Base-by-base conservation (phyloP, 2,113 vertebrate genomes). In the Oxyruncus cristatus region DNA sequence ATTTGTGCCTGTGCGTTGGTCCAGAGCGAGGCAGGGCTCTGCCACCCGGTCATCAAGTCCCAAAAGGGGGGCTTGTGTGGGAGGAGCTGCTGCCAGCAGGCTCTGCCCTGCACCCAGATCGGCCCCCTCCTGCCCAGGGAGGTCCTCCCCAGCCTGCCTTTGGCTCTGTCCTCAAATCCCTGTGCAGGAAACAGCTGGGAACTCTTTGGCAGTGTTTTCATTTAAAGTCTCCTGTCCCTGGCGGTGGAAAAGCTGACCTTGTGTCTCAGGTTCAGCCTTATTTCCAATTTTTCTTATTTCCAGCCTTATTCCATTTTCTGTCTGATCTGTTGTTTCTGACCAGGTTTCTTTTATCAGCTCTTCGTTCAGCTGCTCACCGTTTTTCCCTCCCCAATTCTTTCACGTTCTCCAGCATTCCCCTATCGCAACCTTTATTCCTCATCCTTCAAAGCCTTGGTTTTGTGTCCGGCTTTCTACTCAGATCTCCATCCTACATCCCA, bases 1-100 rank as follows among this genome's bases (percentile, higher is more conserved):
- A 33, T 65, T 83, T 92, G n/a, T 94, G 72, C 41, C 63, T 3
- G 16, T 27, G 75, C 0, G 0, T 39, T 46, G 61, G 59, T 72
- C 8, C 17, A 6, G 55, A 10, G 14, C 0, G 1, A 28, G n/a
- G 59, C 59, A n/a, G 70, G 62, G 53, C 33, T 3, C 23, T 10
- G 50, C 71, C 66, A 50, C 22, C 72, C 1, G 0, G 30, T 55
- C 0, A 3, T 37, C 35, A 22, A 21, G 41, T 62, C 28, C 49
- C 27, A 35, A 46, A 46, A 2, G 2, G 30, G 63, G 7, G 18
- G 33, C 37, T 42, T 30, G 24, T 23, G 66, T 35, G 3, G 59
- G 75, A 79, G 46, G n/a, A 70, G 42, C 50, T 84, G 77, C 61
- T 27, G 50, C 63, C 63, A 20, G 49, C 2, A 8, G 53, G 59